Evolutionary conservation across 1,140 invertebrate genomes (phyloP).

Genomic region (Aphis gossypii): DNA sequence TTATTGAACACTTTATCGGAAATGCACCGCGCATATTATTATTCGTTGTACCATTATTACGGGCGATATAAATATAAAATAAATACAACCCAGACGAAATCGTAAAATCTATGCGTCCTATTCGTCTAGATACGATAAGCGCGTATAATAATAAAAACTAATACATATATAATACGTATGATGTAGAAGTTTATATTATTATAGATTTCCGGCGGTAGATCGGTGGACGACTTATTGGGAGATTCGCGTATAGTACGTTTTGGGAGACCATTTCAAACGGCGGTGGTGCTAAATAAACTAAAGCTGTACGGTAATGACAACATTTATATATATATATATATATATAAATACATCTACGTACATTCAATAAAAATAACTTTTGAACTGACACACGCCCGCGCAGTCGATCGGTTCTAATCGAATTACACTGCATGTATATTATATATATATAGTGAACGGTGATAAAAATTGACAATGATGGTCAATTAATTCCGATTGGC

Average conservation of each 20-base stretch:
- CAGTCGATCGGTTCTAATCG: constrained; percentile 34
- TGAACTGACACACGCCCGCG: neutral
- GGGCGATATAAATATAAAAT: neutral
- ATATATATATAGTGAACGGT: neutral
- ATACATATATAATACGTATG: neutral
- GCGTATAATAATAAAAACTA: neutral
- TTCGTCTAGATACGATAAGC: neutral
- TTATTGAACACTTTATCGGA: neutral
- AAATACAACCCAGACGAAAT: neutral
- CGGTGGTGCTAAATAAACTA: neutral
- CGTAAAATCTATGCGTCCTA: neutral
- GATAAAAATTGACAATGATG: constrained; percentile 43
- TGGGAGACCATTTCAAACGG: neutral
- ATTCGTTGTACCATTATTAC: neutral
- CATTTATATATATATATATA: neutral
- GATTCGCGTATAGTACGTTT: neutral
- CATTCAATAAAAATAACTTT: constrained; percentile 46
- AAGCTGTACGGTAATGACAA: constrained; percentile 9
- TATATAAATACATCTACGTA: neutral
- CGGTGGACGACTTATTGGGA: neutral
- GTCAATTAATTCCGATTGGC: constrained; percentile 43
- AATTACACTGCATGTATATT: constrained; percentile 26
- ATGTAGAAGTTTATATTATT: neutral
- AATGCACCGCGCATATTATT: neutral
- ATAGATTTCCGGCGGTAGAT: constrained; percentile 6